Conservation (phyloP, 2,113 vertebrate species). For the Pollachius pollachius region DNA sequence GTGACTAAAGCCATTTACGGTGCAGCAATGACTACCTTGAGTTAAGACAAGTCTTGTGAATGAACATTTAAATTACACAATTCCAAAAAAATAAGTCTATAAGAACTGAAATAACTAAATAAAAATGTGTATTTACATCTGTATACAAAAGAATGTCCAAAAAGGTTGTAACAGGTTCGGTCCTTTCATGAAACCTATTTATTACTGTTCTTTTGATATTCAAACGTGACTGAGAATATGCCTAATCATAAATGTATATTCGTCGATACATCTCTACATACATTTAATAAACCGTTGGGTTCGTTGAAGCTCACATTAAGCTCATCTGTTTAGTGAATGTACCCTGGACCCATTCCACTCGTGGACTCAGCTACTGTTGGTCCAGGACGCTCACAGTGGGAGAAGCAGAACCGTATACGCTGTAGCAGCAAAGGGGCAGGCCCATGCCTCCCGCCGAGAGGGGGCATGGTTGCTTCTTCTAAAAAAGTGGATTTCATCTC, state of each 20-base stretch:
- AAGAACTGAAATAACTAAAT: slow-evolving; percentile 36
- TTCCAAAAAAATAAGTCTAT: slow-evolving; percentile 61
- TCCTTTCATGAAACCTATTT: slow-evolving; percentile 39
- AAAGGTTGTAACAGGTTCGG: slow-evolving; percentile 59
- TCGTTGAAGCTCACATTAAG: neutral
- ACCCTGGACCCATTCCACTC: neutral
- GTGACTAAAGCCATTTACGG: slow-evolving; percentile 10
- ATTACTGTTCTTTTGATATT: slow-evolving; percentile 34
- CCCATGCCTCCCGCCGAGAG: too few species aligned
- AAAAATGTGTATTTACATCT: slow-evolving; percentile 61
- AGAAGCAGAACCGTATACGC: too few species aligned
- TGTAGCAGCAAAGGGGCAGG: too few species aligned
- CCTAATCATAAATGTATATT: slow-evolving; percentile 32
- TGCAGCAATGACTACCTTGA: slow-evolving; percentile 19
- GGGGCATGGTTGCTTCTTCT: too few species aligned
- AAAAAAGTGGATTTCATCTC: too few species aligned
- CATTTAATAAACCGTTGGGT: slow-evolving; percentile 16
- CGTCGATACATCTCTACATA: slow-evolving; percentile 36
- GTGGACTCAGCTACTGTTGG: too few species aligned
- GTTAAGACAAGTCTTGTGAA: neutral
- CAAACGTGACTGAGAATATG: slow-evolving; percentile 47
- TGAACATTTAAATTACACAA: slow-evolving; percentile 60
- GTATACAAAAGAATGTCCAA: slow-evolving; percentile 51
- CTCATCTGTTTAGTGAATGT: neutral
- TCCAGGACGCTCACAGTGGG: too few species aligned